Percentiles rank a stretch among this genome's conserved stretches.
Evolutionary conservation across 2,797 vertebrate species (phyloP).

Genomic region (Acanthopagrus latus): DNA sequence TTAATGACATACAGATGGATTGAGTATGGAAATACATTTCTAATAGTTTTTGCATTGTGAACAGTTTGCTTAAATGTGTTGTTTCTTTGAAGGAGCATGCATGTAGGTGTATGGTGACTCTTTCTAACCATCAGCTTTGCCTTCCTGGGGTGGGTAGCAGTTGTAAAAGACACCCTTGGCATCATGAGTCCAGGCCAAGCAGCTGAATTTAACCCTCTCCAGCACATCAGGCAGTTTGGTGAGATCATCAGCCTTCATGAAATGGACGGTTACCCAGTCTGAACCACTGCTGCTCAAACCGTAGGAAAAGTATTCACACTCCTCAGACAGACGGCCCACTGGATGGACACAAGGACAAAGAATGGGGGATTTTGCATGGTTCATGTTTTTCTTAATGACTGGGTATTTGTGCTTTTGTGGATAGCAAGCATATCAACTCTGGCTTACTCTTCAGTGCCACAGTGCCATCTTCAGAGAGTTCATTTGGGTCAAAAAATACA

Average conservation of each 20-base stretch:
- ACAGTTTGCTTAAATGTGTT: neutral
- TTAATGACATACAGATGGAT: constrained; percentile 8
- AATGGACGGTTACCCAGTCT: constrained; percentile 84
- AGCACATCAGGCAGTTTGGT: constrained; percentile 78
- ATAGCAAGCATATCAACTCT: too few relatives aligned
- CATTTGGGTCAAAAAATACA: constrained; percentile 85
- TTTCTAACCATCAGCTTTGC: constrained; percentile 82
- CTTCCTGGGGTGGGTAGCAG: constrained; percentile 81
- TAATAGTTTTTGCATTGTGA: neutral
- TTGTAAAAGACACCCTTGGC: constrained; percentile 86
- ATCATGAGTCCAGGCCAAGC: constrained; percentile 87
- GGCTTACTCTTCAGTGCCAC: constrained; percentile 84
- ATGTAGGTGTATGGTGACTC: neutral
- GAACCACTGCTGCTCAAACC: constrained; percentile 85
- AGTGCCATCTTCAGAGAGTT: constrained; percentile 85
- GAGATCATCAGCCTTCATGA: constrained; percentile 81
- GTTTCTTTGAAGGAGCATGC: neutral
- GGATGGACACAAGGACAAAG: neutral
- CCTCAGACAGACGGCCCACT: constrained; percentile 86
- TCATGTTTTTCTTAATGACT: neutral
- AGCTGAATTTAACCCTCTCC: constrained; percentile 87
- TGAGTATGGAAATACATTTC: neutral
- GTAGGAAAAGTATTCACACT: constrained; percentile 86
- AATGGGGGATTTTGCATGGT: neutral
- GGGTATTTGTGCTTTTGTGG: neutral